Evolutionary conservation across 2,888 invertebrate species (phyloP).

Genomic region (Zhuqinia jingwanae): DNA sequence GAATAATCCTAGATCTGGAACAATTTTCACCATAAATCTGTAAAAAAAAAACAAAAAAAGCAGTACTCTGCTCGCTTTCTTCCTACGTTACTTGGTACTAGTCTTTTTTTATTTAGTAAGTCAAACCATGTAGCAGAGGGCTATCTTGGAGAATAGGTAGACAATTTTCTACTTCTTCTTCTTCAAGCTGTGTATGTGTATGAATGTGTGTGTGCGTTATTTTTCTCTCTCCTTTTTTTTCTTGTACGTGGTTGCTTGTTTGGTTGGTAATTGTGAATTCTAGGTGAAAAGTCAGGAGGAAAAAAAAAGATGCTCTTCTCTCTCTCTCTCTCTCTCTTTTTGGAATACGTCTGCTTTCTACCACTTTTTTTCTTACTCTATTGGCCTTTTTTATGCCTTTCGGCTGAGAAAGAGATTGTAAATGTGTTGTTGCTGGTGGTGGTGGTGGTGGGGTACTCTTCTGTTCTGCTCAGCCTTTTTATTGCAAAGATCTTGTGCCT

Average conservation of each 20-base stretch:
- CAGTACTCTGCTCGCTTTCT: not conserved
- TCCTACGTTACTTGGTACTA: not conserved
- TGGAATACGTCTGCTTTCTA: too few species aligned
- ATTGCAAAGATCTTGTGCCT: constrained; percentile 14
- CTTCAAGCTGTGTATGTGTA: constrained; percentile 15
- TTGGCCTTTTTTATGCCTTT: constrained; percentile 1
- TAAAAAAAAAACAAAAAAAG: constrained; percentile 31
- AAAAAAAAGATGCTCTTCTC: constrained; percentile 50
- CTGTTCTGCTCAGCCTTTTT: not conserved
- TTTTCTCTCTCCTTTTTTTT: too few species aligned
- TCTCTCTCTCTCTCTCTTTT: too few species aligned
- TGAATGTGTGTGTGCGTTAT: not conserved
- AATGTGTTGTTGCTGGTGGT: too few species aligned
- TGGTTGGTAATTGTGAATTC: constrained; percentile 53
- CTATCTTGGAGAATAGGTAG: not conserved
- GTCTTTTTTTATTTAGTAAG: constrained; percentile 39
- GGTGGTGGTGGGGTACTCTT: too few species aligned
- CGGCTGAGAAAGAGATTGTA: too few species aligned
- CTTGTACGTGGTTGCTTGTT: constrained; percentile 52
- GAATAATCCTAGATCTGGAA: constrained; percentile 62
- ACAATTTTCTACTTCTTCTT: too few species aligned
- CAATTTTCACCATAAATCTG: constrained; percentile 65
- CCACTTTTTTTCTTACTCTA: too few species aligned
- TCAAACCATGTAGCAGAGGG: not conserved
- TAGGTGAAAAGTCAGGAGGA: constrained; percentile 61